Percentiles rank a stretch among this genome's conserved stretches.
phyloP scores from a whole-genome alignment of 1,140 invertebrate species.

The Orius insidiosus region DNA sequence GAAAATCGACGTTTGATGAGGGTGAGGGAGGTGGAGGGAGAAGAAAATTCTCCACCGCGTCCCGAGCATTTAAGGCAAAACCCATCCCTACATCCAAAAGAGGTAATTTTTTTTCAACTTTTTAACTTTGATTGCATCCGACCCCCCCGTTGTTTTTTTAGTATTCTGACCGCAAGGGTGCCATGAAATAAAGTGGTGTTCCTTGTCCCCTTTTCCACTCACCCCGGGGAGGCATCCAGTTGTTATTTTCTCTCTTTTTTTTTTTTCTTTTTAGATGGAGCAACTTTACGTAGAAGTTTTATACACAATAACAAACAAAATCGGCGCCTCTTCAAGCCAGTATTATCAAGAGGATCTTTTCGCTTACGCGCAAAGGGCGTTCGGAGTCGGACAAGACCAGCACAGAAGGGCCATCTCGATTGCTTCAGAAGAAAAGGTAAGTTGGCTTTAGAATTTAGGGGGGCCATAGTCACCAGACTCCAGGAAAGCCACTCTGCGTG shows the following conservation, averaged over 20 bases:
- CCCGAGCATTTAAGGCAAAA: constrained; percentile 44
- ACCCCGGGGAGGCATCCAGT: too few relatives aligned
- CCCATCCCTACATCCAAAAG: constrained; percentile 45
- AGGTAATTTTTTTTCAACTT: too few relatives aligned
- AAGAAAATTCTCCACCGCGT: constrained; percentile 46
- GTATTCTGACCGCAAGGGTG: too few relatives aligned
- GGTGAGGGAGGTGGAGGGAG: constrained; percentile 38
- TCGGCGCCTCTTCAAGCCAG: constrained; percentile 40
- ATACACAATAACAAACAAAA: constrained; percentile 88
- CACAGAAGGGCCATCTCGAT: constrained; percentile 66
- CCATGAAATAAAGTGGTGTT: too few relatives aligned
- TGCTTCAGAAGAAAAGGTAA: constrained; percentile 77
- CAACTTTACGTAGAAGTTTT: constrained; percentile 83
- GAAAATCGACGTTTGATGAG: constrained; percentile 65
- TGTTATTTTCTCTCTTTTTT: too few relatives aligned
- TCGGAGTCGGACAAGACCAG: constrained; percentile 57
- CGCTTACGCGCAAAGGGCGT: constrained; percentile 70
- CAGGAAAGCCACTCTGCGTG: too few relatives aligned
- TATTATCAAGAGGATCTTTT: constrained; percentile 70
- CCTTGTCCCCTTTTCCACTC: too few relatives aligned
- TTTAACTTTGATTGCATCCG: too few relatives aligned
- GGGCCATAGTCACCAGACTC: too few relatives aligned
- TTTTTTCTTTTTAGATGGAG: constrained; percentile 37
- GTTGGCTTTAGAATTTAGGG: too few relatives aligned
- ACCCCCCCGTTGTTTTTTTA: too few relatives aligned